Evolutionary conservation across 2,797 vertebrate genomes (phyloP), one percentile per base, ranked within the genome.

Genomic region (Chlorospingus semifuscus): DNA sequence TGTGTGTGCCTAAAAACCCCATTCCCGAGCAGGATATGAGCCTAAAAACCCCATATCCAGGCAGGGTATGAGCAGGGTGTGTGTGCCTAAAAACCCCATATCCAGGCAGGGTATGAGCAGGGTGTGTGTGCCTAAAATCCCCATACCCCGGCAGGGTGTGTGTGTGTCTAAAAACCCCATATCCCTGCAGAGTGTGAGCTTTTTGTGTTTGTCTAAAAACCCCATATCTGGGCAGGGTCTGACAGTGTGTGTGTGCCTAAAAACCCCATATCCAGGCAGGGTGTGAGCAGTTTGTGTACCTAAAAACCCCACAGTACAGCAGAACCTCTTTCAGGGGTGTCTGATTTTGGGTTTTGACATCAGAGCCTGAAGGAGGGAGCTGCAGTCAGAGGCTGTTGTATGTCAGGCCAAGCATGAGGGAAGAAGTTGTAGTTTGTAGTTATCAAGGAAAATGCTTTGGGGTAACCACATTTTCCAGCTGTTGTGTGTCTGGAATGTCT

Each of bases 321-420:
- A 23, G 44, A 32, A 21, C 0, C 0, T 2, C 26, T 55, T 44
- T 30, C 7, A 14, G 2, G 16, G 4, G 0, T 29, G 39, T 8
- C n/a, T 19, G 1, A 26, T 26, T 10, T 36, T 23, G 9, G 13
- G 11, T 41, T 87, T 69, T 49, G 41, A 15, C 3, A 0, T 19
- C 50, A 22, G 26, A 4, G 19, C 50, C 41, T 83, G 39, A 32
- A 44, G 15, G 2, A 23, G 14, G 55, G 63, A 52, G 32, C 37
- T 34, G 50, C 2, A 0, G 5, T 46, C 0, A 0, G 37, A 13
- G 5, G 6, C 30, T 75, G 7, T 18, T 55, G 10, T 18, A 11
- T 1, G 0, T 32, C 46, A 49, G n/a, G 20, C 36, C 50, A 13
- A 69, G 3, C 6, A 1, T 6, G 8, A 47, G 70, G 36, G 12